Evolutionary conservation across 2,113 vertebrate genomes (phyloP), one percentile per base, ranked within the genome.

Genomic region (Gobius niger): DNA sequence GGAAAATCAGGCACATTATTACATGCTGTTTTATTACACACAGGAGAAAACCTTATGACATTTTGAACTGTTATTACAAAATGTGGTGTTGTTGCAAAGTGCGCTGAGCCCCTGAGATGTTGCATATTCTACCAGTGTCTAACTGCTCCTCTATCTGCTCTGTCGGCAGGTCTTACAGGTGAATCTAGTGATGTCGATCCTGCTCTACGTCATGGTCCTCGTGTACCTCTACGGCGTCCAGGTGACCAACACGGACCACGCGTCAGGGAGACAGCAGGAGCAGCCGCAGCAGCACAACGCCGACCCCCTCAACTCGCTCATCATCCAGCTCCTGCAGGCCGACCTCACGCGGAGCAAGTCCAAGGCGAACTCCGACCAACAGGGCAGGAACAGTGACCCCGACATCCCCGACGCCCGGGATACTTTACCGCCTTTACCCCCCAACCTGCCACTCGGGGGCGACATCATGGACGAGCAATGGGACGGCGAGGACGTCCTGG

Each of bases 121-220:
- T 2, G 24, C 24, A 24, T 24, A 24, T 2, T 6, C 0, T 24
- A 34, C 53, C 56, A 41, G 12, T 1, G 7, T 41, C 62, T 66
- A 60, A 67, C 44, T 5, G 9, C 15, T 82, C 46, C 87, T 18
- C 91, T 68, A 19, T 53, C 8, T 53, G 24, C 0, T 10, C 49
- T 87, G 72, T 87, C 86, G 91, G 18, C 90, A 99, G 97, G 89
- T 98, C 93, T 95, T 99, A 95, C 96, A 98, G 96, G 97, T 99
- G 95, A 99, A 98, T 95, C 95, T 97, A 96, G 97, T 97, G 95
- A 99, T 99, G 98, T 99, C 95, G 95, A 95, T 99, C 95, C 94
- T 99, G 94, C 94, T 98, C 92, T 99, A 97, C 93, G 93, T 96
- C 92, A 96, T 97, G 95, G 95, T 98, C 93, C 95, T 99, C 72